Evolutionary conservation across 2,113 vertebrate genomes (phyloP), one percentile per base, ranked within the genome.

Genomic region (Pomatostomus ruficeps): DNA sequence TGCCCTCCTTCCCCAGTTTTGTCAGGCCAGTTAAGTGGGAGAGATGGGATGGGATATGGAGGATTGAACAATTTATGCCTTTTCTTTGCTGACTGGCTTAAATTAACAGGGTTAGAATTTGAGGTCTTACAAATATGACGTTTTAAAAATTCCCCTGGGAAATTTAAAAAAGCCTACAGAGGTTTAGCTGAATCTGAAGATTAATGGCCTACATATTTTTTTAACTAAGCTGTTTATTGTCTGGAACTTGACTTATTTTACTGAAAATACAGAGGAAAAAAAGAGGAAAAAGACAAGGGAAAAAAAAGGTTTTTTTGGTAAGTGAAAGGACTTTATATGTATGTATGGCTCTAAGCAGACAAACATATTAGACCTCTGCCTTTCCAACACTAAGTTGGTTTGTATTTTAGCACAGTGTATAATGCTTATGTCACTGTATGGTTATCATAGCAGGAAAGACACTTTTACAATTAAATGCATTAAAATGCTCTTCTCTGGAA

Each of bases 171-270:
- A 83, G 54, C 6, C 76, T 36, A 46, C 13, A 70, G 68, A 68
- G 26, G 12, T 91, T 89, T 89, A 89, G 48, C 35, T 89, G 58
- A 95, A 93, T 88, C 45, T 75, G 84, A 92, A 77, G 88, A 95
- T 91, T 93, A 93, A 85, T 83, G 80, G 29, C 25, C 66, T 77
- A 68, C 24, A 42, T 73, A 51, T 67, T 76, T 81, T 67, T 95
- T 62, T 65, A 82, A 78, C 40, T 61, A 80, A 87, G 20, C 19
- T 80, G 75, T 87, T 96, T 89, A 91, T 79, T 94, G 55, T 94
- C 63, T 88, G 52, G 45, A 67, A 55, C 51, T 65, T 89, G 54
- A 73, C 62, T 88, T 90, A 72, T 91, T 95, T 82, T 88, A 58
- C 52, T 62, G 67, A 91, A 94, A 85, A 43, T 49, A 65, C 8